Conservation (phyloP, 2,888 invertebrate species). For the Sepiola atlantica region DNA sequence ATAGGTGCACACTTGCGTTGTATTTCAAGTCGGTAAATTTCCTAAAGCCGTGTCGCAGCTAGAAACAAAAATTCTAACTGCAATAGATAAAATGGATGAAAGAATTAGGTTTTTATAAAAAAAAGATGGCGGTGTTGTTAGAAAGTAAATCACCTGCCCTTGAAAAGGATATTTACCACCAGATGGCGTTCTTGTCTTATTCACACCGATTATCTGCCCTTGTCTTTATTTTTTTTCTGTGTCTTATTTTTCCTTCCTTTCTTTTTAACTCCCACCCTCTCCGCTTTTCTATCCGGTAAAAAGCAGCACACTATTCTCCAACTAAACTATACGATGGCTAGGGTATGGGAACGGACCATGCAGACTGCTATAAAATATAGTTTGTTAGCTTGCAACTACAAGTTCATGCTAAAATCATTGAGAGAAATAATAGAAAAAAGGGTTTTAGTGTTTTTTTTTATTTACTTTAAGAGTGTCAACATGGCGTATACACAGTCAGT, state of each 20-base stretch:
- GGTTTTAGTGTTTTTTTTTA: not conserved
- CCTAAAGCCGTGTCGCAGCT: not conserved
- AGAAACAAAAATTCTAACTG: slow-evolving; percentile 25
- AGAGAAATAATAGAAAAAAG: not conserved
- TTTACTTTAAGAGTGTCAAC: not conserved
- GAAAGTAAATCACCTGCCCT: not conserved
- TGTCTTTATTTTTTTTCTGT: not conserved
- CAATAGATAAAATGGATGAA: not conserved
- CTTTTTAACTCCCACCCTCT: not conserved
- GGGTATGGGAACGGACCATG: slow-evolving; percentile 3
- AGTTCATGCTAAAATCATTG: slow-evolving; percentile 10
- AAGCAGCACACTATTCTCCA: slow-evolving; percentile 32
- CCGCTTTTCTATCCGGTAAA: not conserved
- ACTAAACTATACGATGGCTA: not conserved
- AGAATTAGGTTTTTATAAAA: slow-evolving; percentile 8
- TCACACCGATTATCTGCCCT: not conserved
- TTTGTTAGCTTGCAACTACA: not conserved
- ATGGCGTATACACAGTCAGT: not conserved
- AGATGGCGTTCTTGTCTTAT: not conserved
- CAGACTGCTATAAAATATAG: not conserved
- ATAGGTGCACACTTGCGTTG: not conserved
- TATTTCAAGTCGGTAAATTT: slow-evolving; percentile 45
- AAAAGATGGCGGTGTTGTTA: slow-evolving; percentile 23
- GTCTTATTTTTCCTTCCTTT: not conserved
- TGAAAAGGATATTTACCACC: not conserved